phyloP scores from a whole-genome alignment of 2,888 invertebrate species.

The Cheilosia urbana region DNA sequence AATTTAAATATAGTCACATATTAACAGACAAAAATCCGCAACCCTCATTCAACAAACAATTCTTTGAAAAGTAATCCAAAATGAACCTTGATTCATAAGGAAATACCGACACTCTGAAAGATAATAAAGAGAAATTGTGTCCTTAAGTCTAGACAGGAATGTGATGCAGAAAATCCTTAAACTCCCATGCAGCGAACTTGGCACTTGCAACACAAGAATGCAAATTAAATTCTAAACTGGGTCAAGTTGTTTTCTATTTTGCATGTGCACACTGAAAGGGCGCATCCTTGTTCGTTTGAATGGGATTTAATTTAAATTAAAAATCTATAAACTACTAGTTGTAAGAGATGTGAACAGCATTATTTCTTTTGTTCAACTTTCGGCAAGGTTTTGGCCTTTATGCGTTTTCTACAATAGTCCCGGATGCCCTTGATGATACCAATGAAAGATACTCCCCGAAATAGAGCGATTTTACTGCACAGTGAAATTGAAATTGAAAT shows the following conservation, averaged over 20 bases:
- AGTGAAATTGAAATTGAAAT: conserved; percentile 76
- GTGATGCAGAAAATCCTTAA: conserved; percentile 28
- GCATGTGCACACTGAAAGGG: conserved; percentile 28
- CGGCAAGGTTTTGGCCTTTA: conserved; percentile 11
- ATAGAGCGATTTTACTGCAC: conserved; percentile 79
- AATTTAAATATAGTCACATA: too few relatives aligned
- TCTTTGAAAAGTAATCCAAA: too few relatives aligned
- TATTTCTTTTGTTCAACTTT: conserved; percentile 17
- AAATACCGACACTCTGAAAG: not conserved
- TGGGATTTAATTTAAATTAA: conserved; percentile 26
- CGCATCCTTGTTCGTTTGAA: conserved; percentile 26
- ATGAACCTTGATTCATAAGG: too few relatives aligned
- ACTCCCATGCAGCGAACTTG: conserved; percentile 37
- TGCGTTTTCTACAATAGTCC: conserved; percentile 50
- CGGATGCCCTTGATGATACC: conserved; percentile 77
- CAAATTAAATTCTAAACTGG: conserved; percentile 41
- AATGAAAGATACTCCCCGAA: conserved; percentile 78
- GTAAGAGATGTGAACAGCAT: not conserved
- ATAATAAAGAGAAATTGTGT: conserved; percentile 33
- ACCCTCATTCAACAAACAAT: too few relatives aligned
- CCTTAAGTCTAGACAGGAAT: conserved; percentile 59
- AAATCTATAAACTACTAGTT: not conserved
- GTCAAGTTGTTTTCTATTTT: conserved; percentile 42
- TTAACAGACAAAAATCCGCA: too few relatives aligned
- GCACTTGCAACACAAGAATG: conserved; percentile 37